A percentile compares a stretch with the other conserved stretches of the same genome.
These are phyloP conservation scores for Idris sp. DNA, from an alignment of 1,140 invertebrate species.

Conservation along the genomic window DNA sequence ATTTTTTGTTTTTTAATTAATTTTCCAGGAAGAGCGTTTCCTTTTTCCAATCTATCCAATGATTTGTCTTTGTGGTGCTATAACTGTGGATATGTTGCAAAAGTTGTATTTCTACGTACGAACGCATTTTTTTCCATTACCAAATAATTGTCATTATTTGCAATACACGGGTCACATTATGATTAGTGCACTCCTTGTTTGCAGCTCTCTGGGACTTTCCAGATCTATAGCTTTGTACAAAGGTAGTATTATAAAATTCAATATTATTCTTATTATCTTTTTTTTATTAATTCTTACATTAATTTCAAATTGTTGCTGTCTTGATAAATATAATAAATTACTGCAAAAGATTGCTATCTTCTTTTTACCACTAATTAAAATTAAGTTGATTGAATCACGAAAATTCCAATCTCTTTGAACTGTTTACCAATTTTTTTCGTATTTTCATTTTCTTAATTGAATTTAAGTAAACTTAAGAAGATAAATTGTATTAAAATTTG, in stretches of 20 bases:
- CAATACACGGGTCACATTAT: slow-evolving; percentile 86
- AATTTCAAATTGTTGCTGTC: too few relatives aligned
- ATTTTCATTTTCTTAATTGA: too few relatives aligned
- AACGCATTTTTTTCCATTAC: slow-evolving; percentile 73
- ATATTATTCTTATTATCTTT: slow-evolving; percentile 2
- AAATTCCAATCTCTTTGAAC: too few relatives aligned
- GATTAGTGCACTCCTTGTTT: slow-evolving; percentile 80
- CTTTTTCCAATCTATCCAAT: slow-evolving; percentile 98
- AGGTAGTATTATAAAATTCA: slow-evolving; percentile 64
- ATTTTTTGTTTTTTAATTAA: too few relatives aligned
- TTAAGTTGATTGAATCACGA: too few relatives aligned
- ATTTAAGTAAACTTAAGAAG: too few relatives aligned
- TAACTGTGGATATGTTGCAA: slow-evolving; percentile 88
- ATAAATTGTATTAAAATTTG: too few relatives aligned
- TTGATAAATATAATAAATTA: too few relatives aligned
- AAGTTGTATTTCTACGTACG: slow-evolving; percentile 86
- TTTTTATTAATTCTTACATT: too few relatives aligned
- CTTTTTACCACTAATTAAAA: too few relatives aligned
- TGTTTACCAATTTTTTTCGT: too few relatives aligned
- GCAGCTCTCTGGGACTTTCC: slow-evolving; percentile 72
- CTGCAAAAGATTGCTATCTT: too few relatives aligned
- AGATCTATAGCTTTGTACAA: slow-evolving; percentile 76
- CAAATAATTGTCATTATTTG: slow-evolving; percentile 84
- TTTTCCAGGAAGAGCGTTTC: slow-evolving; percentile 89
- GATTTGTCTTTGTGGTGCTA: slow-evolving; percentile 90